Evolutionary conservation across 2,113 vertebrate genomes (phyloP).

Genomic region (Ageneiosus marmoratus): DNA sequence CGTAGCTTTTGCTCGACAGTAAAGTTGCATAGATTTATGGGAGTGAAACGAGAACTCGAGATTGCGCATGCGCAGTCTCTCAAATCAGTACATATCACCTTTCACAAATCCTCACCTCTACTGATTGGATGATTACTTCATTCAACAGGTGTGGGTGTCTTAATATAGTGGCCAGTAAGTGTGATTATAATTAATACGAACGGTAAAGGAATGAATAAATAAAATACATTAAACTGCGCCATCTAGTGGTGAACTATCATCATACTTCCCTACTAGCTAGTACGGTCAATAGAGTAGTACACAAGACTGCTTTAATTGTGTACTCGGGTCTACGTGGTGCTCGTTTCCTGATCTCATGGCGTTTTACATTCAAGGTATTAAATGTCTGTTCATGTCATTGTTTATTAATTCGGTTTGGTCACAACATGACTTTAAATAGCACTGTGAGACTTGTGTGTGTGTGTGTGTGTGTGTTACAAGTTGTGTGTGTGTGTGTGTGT

Average conservation of each 20-base stretch:
- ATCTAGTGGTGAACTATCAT: not conserved
- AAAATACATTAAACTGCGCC: not conserved
- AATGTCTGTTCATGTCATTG: not conserved
- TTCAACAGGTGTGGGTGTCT: no score
- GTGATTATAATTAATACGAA: no score
- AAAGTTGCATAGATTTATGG: no score
- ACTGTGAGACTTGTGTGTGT: not conserved
- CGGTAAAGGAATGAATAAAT: no score
- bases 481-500: not conserved
- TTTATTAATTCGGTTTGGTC: not conserved
- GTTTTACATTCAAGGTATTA: constrained; percentile 6
- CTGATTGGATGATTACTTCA: no score
- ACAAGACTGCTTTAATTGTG: not conserved
- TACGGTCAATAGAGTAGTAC: not conserved
- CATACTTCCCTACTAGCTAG: not conserved
- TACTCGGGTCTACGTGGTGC: not conserved
- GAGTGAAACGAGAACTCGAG: no score
- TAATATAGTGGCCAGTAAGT: no score
- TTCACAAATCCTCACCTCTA: no score
- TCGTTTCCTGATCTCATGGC: not conserved
- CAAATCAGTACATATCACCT: no score
- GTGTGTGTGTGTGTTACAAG: not conserved
- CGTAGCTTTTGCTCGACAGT: no score
- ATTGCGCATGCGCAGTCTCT: no score
- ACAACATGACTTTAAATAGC: not conserved